Percentiles rank a stretch among this genome's conserved stretches.
These are phyloP conservation scores for Nudaria mundana DNA, from an alignment of 2,888 invertebrate species.

Conservation along the genomic window DNA sequence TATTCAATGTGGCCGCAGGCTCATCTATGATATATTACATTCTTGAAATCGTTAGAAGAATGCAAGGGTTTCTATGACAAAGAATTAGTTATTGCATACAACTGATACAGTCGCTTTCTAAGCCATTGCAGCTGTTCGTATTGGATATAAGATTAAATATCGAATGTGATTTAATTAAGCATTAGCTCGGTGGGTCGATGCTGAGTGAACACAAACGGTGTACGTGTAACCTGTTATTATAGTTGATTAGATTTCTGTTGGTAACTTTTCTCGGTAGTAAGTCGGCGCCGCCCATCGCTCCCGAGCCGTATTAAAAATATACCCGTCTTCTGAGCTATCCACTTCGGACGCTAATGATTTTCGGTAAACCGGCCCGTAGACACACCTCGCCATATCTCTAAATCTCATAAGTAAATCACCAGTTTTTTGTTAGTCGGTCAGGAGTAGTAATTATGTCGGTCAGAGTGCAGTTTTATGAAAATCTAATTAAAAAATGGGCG, in stretches of 20 bases:
- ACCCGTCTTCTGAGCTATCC: conserved; percentile 73
- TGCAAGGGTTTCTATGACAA: conserved; percentile 36
- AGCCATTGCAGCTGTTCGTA: conserved; percentile 57
- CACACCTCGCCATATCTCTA: conserved; percentile 71
- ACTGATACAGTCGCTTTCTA: conserved; percentile 37
- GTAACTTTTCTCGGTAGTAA: conserved; percentile 81
- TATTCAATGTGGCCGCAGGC: conserved; percentile 49
- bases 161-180: conserved; percentile 78
- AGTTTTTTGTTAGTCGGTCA: conserved; percentile 71
- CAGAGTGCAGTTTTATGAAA: conserved; percentile 78
- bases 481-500: conserved; percentile 79
- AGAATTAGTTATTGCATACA: conserved; percentile 44
- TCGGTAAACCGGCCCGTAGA: conserved; percentile 77
- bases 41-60: conserved; percentile 44
- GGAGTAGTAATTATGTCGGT: conserved; percentile 79
- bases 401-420: conserved; percentile 78
- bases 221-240: conserved; percentile 79
- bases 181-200: conserved; percentile 69
- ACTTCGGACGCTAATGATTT: conserved; percentile 77
- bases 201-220: conserved; percentile 75
- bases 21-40: conserved; percentile 71
- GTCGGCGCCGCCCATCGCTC: conserved; percentile 77
- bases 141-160: conserved; percentile 60
- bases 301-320: conserved; percentile 77
- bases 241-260: conserved; percentile 81